Conservation (phyloP, 2,797 vertebrate genomes). For the Vireo griseus region DNA sequence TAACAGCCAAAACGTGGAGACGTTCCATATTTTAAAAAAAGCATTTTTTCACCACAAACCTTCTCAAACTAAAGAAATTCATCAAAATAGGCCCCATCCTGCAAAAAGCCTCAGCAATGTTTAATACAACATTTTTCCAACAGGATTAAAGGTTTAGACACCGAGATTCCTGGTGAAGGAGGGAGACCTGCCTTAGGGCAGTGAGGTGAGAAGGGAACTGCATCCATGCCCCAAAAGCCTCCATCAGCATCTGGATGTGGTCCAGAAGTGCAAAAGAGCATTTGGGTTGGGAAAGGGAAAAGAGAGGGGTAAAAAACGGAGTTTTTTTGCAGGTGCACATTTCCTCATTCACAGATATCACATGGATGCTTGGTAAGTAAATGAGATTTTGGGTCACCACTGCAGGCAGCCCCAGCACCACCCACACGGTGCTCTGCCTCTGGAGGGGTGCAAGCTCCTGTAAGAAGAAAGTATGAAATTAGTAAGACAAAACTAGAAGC, state of each 20-base stretch:
- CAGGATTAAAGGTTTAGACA: neutral
- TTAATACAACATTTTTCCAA: neutral
- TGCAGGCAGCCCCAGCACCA: neutral
- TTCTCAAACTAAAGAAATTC: neutral
- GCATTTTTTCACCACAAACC: neutral
- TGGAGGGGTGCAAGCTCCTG: neutral
- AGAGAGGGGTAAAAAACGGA: rapidly evolving
- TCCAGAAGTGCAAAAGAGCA: neutral
- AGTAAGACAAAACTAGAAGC: neutral
- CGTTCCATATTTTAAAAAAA: neutral
- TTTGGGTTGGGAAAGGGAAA: neutral
- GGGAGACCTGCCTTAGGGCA: neutral
- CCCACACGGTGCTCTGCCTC: rapidly evolving
- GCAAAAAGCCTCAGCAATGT: neutral
- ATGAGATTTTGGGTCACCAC: neutral
- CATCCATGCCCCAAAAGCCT: neutral
- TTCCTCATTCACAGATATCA: neutral
- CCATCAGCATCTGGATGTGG: rapidly evolving
- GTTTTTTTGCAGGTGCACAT: neutral
- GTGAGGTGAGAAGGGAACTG: neutral
- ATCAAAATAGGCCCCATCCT: neutral
- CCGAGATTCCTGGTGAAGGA: neutral
- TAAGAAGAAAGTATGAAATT: neutral
- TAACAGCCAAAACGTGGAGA: neutral
- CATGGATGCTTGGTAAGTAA: neutral